phyloP scores from a whole-genome alignment of 92 coral and sea anemone species.

The Epizoanthus scotinus region DNA sequence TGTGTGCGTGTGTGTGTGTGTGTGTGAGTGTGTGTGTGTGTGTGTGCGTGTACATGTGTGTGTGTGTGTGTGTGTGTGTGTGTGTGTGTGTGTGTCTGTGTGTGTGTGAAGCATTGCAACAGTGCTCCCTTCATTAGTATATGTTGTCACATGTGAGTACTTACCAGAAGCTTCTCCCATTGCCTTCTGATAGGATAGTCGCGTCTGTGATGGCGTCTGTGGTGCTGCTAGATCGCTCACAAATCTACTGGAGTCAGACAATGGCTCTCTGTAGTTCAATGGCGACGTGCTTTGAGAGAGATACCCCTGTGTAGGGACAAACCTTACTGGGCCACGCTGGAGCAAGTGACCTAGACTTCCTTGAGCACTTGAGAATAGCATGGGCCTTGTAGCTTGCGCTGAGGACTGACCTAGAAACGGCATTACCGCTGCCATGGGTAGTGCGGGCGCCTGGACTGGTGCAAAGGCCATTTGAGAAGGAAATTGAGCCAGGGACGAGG shows the following conservation, averaged over 20 bases:
- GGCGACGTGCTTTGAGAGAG: background rate
- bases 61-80: background rate
- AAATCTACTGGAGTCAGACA: background rate
- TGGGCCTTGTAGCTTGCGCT: background rate
- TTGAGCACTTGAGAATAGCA: slow-evolving; percentile 17
- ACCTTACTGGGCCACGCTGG: background rate
- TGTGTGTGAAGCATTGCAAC: no score
- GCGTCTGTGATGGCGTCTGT: background rate
- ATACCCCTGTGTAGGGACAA: background rate
- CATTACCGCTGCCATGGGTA: slow-evolving; percentile 1
- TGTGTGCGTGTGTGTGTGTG: background rate
- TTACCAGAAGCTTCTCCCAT: slow-evolving; percentile 35
- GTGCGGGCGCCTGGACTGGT: slow-evolving; percentile 7
- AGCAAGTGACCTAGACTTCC: no score
- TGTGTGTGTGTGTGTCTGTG: background rate
- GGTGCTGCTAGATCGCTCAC: background rate
- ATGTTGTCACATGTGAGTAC: background rate
- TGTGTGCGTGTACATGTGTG: background rate
- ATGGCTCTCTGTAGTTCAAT: background rate
- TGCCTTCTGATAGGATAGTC: slow-evolving; percentile 23
- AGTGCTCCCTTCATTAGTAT: no score
- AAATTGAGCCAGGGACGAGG: background rate
- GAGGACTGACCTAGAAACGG: background rate
- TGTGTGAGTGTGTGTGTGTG: background rate
- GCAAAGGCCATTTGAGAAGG: slow-evolving; percentile 31